Percentiles rank a stretch among this genome's conserved stretches.
phyloP scores from a whole-genome alignment of 1,140 invertebrate species.

The Trinorchestia longiramus region DNA sequence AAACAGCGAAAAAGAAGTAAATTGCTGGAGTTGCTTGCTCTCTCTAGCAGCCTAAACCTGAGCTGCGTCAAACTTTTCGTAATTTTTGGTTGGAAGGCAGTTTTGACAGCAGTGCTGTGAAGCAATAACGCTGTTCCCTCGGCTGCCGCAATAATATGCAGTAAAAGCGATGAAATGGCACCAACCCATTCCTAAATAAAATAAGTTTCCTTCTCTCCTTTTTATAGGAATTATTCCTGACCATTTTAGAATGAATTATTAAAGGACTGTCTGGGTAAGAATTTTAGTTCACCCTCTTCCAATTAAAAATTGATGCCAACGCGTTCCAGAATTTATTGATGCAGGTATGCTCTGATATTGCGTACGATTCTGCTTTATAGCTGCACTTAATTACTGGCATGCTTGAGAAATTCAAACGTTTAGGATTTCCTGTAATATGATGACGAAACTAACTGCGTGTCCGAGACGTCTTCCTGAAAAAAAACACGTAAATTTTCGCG shows the following conservation, averaged over 20 bases:
- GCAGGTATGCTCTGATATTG: neutral
- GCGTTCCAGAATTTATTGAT: neutral
- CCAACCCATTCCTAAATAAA: neutral
- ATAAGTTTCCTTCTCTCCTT: neutral
- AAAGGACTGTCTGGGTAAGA: neutral
- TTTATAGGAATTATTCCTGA: neutral
- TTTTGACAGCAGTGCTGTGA: neutral
- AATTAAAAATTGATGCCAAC: neutral
- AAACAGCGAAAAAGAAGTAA: neutral
- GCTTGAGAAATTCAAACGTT: neutral
- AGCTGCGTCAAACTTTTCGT: neutral
- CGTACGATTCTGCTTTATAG: neutral
- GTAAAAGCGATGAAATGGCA: neutral
- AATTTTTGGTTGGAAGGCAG: neutral
- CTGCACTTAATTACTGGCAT: neutral
- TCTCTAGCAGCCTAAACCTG: neutral
- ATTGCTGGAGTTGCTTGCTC: neutral
- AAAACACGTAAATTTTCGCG: no score
- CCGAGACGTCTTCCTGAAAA: no score
- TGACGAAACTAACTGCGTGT: no score
- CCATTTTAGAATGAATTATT: neutral
- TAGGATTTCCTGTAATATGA: neutral
- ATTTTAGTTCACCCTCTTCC: neutral
- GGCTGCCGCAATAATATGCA: neutral
- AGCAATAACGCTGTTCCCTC: neutral